Evolutionary conservation across 2,888 invertebrate species (phyloP), one percentile per base, ranked within the genome.

Genomic region (Agriopis aurantiaria): DNA sequence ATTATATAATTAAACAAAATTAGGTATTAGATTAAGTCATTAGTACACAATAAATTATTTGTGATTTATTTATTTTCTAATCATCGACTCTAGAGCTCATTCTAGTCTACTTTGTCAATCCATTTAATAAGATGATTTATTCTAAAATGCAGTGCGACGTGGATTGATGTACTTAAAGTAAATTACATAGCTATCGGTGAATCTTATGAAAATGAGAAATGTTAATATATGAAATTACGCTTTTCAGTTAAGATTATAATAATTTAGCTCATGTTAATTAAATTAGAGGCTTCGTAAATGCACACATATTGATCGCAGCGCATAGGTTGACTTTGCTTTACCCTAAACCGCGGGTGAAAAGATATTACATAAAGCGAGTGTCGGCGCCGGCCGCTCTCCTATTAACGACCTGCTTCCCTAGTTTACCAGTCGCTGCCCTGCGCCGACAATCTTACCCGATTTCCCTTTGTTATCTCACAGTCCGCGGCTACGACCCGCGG

Each of bases 381-480:
- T 79, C 80, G 78, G 79, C 76, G 79, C 81, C 75, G 79, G 78
- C 77, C 73, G 70, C 79, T 75, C 77, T 79, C 71, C 79, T 82
- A 82, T 80, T 83, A 86, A 81, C 80, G 75, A 85, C 81, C 82
- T 80, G 82, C 78, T 79, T 79, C 76, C 73, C 80, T 80, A 84
- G 79, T 82, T 81, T 78, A 82, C 78, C 80, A 81, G 82, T 85
- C 82, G 80, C 82, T 80, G 78, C 76, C 71, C 75, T 66, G 60
- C 74, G 72, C 76, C 78, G 74, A 74, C 77, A 75, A 75, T 74
- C 75, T 78, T 78, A 75, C 75, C 80, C 78, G 81, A 82, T 82
- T 82, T 78, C 78, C 81, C 82, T 83, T 85, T 85, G 81, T 82
- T 82, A 82, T 81, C 80, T 79, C 76, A 80, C 80, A 81, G 80